Evolutionary conservation across 30 jellyfish, hydroid and myxozoan species (phyloP).

Genomic region (Nemopilema nomurai): DNA sequence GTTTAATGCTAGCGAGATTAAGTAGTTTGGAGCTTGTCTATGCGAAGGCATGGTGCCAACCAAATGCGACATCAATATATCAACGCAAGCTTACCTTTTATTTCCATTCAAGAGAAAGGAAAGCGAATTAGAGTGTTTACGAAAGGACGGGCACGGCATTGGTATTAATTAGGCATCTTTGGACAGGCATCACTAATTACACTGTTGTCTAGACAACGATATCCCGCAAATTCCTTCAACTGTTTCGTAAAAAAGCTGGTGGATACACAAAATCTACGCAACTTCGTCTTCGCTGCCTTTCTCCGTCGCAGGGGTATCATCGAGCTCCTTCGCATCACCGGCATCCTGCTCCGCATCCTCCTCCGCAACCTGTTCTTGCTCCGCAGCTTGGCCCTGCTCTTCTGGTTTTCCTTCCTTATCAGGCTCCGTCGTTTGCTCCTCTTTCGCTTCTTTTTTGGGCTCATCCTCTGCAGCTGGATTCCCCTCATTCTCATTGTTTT

Average conservation of each 20-base stretch:
- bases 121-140: background rate
- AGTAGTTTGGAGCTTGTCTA: background rate
- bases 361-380: background rate
- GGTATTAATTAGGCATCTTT: background rate
- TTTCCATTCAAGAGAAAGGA: background rate
- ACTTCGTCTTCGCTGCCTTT: background rate
- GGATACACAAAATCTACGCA: background rate
- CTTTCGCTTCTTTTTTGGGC: conserved; percentile 12
- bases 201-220: background rate
- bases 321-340: background rate
- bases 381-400: background rate
- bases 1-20: background rate
- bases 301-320: background rate
- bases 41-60: background rate
- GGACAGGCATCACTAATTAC: background rate
- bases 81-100: background rate
- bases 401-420: conserved; percentile 5
- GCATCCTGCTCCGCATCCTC: background rate
- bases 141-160: background rate
- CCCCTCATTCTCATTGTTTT: conserved; percentile 2
- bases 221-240: background rate
- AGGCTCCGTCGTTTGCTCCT: conserved; percentile 12
- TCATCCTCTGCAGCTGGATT: background rate
- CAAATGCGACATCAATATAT: background rate
- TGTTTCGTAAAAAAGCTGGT: background rate